Evolutionary conservation across 2,113 vertebrate species (phyloP), one percentile per base, ranked within the genome.

Genomic region (Odobenus rosmarus): DNA sequence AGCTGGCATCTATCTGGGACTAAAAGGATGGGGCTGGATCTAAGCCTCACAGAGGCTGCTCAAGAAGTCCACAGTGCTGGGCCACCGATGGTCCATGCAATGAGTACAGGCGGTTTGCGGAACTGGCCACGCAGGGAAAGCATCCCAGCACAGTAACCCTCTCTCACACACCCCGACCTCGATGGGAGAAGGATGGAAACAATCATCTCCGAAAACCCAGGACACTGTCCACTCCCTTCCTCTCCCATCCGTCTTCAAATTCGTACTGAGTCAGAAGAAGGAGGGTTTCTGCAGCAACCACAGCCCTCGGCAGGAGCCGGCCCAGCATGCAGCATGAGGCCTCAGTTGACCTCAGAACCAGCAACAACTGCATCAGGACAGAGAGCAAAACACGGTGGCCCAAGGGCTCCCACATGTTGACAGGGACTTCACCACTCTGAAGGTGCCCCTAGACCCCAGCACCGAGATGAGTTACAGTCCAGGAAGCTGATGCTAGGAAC

Each of bases 61-160:
- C 9, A 8, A 46, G 76, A 42, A 42, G 53, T 7, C 28, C 83
- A 36, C 0, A 0, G 53, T 16, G 24, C 49, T 19, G 11, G 1
- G 15, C n/a, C 4, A 24, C 61, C 28, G 7, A 46, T 0, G 3
- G 53, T 10, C 53, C 36, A 26, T 2, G 18, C 8, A 3, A 10
- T 0, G 49, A 51, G 84, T 64, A 31, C 61, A 13, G 49, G 61
- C 7, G 33, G 61, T 59, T 11, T 24, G 33, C 39, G 28, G 79
- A 69, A 28, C 3, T 8, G 19, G 53, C 42, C 21, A 1, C 23
- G 1, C 5, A 1, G 14, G 16, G 12, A 36, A 61, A 89, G n/a
- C 6, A 9, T 0, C 39, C 81, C 18, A 80, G 80, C 83, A 61
- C 67, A 7, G 39, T 13, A 39, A 28, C 9, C 14, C 26, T n/a